Evolutionary conservation across 2,888 invertebrate species (phyloP), one percentile per base, ranked within the genome.

Genomic region (Drosophila bunnanda): DNA sequence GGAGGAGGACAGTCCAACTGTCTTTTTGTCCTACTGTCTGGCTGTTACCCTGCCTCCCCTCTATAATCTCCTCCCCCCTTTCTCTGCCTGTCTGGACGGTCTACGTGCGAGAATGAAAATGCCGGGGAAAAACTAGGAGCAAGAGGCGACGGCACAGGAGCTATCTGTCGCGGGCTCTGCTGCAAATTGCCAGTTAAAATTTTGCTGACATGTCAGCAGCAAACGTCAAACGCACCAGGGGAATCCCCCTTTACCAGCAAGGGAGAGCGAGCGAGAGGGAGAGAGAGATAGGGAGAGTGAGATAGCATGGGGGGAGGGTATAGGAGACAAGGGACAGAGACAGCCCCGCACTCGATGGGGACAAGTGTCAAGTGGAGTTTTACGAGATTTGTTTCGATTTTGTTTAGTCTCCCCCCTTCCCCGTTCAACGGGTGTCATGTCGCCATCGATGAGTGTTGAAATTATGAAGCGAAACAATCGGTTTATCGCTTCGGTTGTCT

Each of bases 101-200:
- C 54, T 46, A 55, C 67, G 67, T 55, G 68, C 46, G 39, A 54
- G 54, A 41, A 30, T 55, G n/a, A 39, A 46, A 44, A 48, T 62
- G 48, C 34, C 41, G 41, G 15, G 17, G 30, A 43, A 38, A 58
- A 20, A 59, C 60, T 59, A 20, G 25, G 60, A 20, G 60, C 41
- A 9, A 55, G 17, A 36, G 44, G 15, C 17, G 28, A n/a, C n/a
- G 32, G 38, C 32, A 32, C 67, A 50, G 54, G 43, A 70, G 61
- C 46, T 50, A 8, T 15, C 20, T 32, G 50, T 52, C 83, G 72
- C 80, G 62, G 50, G 75, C 69, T 80, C 75, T 82, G 72, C 83
- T 85, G 79, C 88, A 85, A 85, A 85, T 88, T 85, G 88, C 79
- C 88, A 85, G 88, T 88, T 85, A 86, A 85, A 88, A 88, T 85